Conservation (phyloP, 2,888 invertebrate genomes). For the Oasisia sp. region DNA sequence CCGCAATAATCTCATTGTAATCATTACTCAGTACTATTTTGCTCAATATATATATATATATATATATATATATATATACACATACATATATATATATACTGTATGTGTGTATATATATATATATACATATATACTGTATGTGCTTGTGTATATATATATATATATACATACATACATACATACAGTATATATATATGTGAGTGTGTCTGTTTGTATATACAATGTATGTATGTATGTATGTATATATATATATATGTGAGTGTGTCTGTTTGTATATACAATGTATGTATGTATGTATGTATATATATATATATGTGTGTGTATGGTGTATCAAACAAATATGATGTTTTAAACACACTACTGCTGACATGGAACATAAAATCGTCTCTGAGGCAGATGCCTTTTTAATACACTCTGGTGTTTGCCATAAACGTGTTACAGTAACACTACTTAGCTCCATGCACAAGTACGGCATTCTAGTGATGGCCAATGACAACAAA, state of each 20-base stretch:
- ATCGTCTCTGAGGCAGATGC: not conserved
- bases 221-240: too few species aligned
- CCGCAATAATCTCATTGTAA: not conserved
- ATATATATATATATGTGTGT: too few species aligned
- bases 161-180: too few species aligned
- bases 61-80: conserved; percentile 26
- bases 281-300: too few species aligned
- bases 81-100: too few species aligned
- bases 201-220: too few species aligned
- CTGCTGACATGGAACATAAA: not conserved
- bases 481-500: not conserved
- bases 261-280: too few species aligned
- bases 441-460: not conserved
- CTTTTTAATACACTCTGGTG: not conserved
- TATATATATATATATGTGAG: too few species aligned
- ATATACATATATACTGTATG: too few species aligned
- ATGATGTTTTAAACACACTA: not conserved
- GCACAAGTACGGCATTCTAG: not conserved
- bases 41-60: conserved; percentile 18
- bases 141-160: too few species aligned
- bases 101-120: too few species aligned
- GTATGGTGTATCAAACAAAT: not conserved
- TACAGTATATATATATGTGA: too few species aligned
- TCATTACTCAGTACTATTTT: not conserved
- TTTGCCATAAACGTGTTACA: not conserved